Base-by-base conservation (phyloP, 2,888 invertebrate genomes). In the Oxycera nigricornis region DNA sequence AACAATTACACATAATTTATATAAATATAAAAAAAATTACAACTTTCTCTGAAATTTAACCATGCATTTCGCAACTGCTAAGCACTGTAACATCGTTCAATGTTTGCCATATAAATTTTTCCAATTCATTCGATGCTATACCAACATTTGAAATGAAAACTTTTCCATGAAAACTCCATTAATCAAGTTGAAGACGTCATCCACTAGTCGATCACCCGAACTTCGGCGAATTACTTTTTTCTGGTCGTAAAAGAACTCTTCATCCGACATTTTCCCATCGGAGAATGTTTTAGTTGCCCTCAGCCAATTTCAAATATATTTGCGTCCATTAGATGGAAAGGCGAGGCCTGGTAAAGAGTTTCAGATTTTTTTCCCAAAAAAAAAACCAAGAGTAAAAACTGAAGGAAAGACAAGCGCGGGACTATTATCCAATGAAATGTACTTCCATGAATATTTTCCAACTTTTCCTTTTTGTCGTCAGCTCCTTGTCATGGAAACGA, bases 391-490 rank as follows among this genome's bases (percentile, higher is more conserved):
- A n/a, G 14, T 6, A 28, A 30, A 14, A 62, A 30, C 20, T 61
- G 72, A 72, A 28, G 55, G 39, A n/a, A 62, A 74, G 22, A 67
- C 22, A 41, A 41, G 41, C 26, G 24, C 67, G 67, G 72, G 52
- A 28, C 72, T 57, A 74, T 72, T 74, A 65, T 72, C 74, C 57
- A 28, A n/a, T 30, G 65, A 74, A 74, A 74, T 74, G 46, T 62
- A 65, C 62, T 74, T 74, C 72, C 52, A 65, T 65, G 68, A 74
- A 74, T 72, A 74, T 74, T 74, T 65, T 72, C 50, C 72, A 74
- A 74, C 50, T 74, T 74, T 72, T 72, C 74, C 70, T 74, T 62
- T 35, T 72, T 24, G 26, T 30, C 20, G 50, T 35, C n/a, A 68
- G 68, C 68, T n/a, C n/a, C n/a, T n/a, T n/a, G n/a, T n/a, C n/a